Evolutionary conservation across 1,140 invertebrate genomes (phyloP), one percentile per base, ranked within the genome.

Genomic region (Diorhabda elongata): DNA sequence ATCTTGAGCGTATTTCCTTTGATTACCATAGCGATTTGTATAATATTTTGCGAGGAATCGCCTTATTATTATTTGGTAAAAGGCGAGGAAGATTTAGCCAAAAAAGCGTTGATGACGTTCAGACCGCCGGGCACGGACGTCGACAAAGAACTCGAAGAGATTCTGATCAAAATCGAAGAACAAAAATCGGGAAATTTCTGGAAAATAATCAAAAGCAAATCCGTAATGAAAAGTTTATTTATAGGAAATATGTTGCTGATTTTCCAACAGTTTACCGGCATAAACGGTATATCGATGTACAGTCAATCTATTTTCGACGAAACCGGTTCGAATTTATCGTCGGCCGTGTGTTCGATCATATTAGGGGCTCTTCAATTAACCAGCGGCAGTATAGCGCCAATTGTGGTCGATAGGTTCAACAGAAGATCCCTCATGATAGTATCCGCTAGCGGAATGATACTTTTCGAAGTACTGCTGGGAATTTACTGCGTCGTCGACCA

Each of bases 231-330:
- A 70, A 89, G 88, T 0, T 79, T 95, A 63, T 82, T 90, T 58
- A 88, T 92, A 52, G 89, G 88, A 0, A 86, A 89, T 66, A 85
- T 86, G 1, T 81, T 95, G 57, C 88, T 92, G 61, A 80, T 86
- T 64, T 89, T 91, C 78, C 91, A 92, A 75, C 91, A 93, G 79
- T 81, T 93, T 6, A 90, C 88, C 2, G 93, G 93, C 11, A 92
- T 92, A 74, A 94, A 93, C 79, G 90, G 90, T 3, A 89, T 96
- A 1, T 85, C 94, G 26, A 93, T 94, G 79, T 94, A 92, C 79
- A 87, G 91, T 69, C 85, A 89, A 58, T 83, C 81, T 1, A 94
- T 92, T 75, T 94, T 92, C 74, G 71, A 81, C 2, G 83, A 84
- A 5, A 85, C 91, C 5, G 86, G 87, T 0, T 86, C 85, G 1